phyloP scores from a whole-genome alignment of 2,888 invertebrate genomes.

The Drosophila macrospina region DNA sequence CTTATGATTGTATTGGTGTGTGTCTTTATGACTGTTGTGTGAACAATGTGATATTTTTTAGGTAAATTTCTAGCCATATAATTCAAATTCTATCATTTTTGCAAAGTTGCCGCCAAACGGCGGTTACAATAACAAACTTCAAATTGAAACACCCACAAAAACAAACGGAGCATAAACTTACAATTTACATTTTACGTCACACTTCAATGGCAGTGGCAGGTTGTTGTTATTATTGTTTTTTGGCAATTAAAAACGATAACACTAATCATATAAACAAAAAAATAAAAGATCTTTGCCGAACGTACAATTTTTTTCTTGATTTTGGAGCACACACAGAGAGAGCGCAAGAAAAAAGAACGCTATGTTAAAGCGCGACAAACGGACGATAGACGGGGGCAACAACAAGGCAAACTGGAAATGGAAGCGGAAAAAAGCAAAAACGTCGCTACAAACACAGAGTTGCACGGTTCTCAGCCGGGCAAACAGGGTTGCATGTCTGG shows the following conservation, averaged over 20 bases:
- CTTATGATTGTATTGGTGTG: constrained; percentile 21
- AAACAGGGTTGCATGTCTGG: constrained; percentile 68
- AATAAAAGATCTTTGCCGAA: constrained; percentile 43
- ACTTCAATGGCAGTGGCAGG: constrained; percentile 55
- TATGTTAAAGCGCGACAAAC: constrained; percentile 66
- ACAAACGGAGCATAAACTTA: constrained; percentile 55
- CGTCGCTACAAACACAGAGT: constrained; percentile 76
- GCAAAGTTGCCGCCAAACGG: constrained; percentile 21
- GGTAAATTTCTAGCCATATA: constrained; percentile 32
- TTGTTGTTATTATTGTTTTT: constrained; percentile 66
- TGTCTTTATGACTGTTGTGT: constrained; percentile 47
- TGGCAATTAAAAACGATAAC: constrained; percentile 46
- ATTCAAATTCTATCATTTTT: constrained; percentile 36
- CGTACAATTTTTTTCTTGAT: constrained; percentile 56
- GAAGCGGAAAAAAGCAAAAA: constrained; percentile 74
- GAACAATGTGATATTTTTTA: constrained; percentile 58
- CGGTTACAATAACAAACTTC: constrained; percentile 34
- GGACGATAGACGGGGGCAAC: constrained; percentile 67
- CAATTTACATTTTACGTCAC: constrained; percentile 74
- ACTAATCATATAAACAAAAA: constrained; percentile 45
- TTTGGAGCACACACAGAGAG: constrained; percentile 58
- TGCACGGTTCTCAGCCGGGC: constrained; percentile 68
- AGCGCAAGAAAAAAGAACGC: constrained; percentile 72
- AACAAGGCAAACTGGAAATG: constrained; percentile 77
- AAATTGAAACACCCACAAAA: constrained; percentile 28